phyloP scores from a whole-genome alignment of 2,797 vertebrate species.

The Meriones psammophilus region DNA sequence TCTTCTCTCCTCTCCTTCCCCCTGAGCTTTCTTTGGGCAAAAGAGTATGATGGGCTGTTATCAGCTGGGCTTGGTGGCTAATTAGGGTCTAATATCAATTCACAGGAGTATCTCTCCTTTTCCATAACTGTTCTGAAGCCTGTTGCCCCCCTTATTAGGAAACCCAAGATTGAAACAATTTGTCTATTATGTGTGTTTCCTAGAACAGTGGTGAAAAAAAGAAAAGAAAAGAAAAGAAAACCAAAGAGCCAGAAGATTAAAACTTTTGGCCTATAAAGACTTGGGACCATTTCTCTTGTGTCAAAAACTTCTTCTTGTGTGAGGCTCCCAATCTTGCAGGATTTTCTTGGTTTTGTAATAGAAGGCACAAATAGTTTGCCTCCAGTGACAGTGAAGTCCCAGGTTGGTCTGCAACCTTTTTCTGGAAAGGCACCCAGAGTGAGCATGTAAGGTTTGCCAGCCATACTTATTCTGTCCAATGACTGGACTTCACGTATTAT shows the following conservation, averaged over 20 bases:
- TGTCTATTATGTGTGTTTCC: slow-evolving; percentile 57
- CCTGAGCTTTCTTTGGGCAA: slow-evolving; percentile 66
- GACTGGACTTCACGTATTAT: neutral
- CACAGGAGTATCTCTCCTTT: slow-evolving; percentile 51
- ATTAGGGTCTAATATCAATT: slow-evolving; percentile 66
- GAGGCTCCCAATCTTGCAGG: neutral
- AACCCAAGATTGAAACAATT: neutral
- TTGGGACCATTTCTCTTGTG: neutral
- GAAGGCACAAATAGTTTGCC: neutral
- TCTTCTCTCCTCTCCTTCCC: slow-evolving; percentile 55
- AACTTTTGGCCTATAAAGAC: slow-evolving; percentile 36
- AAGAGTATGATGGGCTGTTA: slow-evolving; percentile 64
- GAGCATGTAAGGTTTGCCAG: slow-evolving; percentile 7
- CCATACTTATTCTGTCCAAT: neutral
- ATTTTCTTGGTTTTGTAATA: neutral
- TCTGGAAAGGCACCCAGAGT: neutral
- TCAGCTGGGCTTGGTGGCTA: slow-evolving; percentile 73
- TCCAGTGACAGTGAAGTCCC: neutral
- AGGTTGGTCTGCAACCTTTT: neutral
- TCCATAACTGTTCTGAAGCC: neutral
- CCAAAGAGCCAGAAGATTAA: neutral
- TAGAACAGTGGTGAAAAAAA: neutral
- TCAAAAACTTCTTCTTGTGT: slow-evolving; percentile 46
- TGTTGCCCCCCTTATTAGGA: slow-evolving; percentile 59
- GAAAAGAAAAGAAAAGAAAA: neutral